A percentile compares a stretch with the other conserved stretches of the same genome.
phyloP scores from a whole-genome alignment of 1,140 invertebrate genomes.

The Drosophila baimaii region DNA sequence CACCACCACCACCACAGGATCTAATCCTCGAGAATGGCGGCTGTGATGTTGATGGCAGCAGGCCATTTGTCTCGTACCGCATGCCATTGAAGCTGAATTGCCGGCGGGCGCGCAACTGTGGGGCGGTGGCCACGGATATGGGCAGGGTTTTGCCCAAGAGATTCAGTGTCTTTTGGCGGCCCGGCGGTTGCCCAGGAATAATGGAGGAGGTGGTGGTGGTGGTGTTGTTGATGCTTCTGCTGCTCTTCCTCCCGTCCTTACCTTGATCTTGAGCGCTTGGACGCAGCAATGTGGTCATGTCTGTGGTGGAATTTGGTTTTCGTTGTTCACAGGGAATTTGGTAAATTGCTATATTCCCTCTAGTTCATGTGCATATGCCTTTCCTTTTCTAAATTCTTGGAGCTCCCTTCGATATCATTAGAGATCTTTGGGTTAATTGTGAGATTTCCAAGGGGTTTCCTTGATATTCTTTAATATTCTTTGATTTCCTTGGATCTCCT shows the following conservation, averaged over 20 bases:
- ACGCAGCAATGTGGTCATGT: not conserved
- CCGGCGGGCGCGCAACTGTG: slow-evolving; percentile 46
- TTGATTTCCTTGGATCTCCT: not conserved
- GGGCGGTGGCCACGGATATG: slow-evolving; percentile 32
- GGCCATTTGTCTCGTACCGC: slow-evolving; percentile 43
- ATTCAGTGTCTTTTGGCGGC: slow-evolving; percentile 10
- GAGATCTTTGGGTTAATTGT: too few species aligned
- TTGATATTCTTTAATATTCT: too few species aligned
- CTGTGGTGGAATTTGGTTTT: not conserved
- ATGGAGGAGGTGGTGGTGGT: not conserved
- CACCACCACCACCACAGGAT: not conserved
- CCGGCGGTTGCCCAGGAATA: not conserved
- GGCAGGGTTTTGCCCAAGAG: slow-evolving; percentile 49
- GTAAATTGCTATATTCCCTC: not conserved
- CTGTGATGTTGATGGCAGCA: not conserved
- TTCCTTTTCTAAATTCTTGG: not conserved
- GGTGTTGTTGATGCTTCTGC: not conserved
- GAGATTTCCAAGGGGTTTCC: too few species aligned
- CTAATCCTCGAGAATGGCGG: not conserved
- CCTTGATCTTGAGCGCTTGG: not conserved
- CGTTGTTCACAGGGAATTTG: not conserved
- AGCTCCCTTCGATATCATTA: slow-evolving; percentile 1
- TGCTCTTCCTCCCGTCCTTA: not conserved
- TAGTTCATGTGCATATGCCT: not conserved
- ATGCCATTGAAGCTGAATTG: slow-evolving; percentile 58